Evolutionary conservation across 2,113 vertebrate species (phyloP).

Genomic region (Ptilorrhoa leucosticta): DNA sequence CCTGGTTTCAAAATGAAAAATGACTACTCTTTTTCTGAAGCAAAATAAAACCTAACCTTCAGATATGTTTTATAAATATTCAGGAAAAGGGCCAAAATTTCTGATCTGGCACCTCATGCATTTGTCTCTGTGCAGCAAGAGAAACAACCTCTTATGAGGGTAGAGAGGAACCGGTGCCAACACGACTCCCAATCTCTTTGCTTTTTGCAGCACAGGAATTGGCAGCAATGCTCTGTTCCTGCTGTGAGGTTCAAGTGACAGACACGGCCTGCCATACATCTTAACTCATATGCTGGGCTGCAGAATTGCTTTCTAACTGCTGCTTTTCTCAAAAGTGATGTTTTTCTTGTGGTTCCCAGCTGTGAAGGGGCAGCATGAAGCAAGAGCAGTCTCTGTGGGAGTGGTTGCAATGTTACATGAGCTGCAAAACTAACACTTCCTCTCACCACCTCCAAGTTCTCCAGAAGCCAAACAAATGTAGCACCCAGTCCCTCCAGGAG

Average conservation of each 20-base stretch:
- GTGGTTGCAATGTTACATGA: background rate
- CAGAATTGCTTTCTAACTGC: background rate
- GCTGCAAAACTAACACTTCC: background rate
- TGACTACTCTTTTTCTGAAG: background rate
- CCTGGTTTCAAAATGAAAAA: background rate
- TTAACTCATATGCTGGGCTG: background rate
- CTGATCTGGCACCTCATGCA: background rate
- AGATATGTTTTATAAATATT: background rate
- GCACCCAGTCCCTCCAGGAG: background rate
- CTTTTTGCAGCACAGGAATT: background rate
- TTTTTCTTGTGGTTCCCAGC: background rate
- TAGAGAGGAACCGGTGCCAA: background rate
- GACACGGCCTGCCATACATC: background rate
- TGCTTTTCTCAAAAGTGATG: background rate
- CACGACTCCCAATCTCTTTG: background rate
- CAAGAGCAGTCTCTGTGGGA: background rate
- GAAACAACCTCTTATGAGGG: background rate
- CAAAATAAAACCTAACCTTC: background rate
- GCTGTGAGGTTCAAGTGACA: background rate
- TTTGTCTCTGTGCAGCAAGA: background rate
- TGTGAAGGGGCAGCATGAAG: background rate
- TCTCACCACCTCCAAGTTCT: background rate
- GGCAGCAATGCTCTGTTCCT: background rate
- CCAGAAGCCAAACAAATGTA: background rate
- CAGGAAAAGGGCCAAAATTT: background rate